Evolutionary conservation across 2,888 invertebrate genomes (phyloP).

Genomic region (Abrostola triplasia): DNA sequence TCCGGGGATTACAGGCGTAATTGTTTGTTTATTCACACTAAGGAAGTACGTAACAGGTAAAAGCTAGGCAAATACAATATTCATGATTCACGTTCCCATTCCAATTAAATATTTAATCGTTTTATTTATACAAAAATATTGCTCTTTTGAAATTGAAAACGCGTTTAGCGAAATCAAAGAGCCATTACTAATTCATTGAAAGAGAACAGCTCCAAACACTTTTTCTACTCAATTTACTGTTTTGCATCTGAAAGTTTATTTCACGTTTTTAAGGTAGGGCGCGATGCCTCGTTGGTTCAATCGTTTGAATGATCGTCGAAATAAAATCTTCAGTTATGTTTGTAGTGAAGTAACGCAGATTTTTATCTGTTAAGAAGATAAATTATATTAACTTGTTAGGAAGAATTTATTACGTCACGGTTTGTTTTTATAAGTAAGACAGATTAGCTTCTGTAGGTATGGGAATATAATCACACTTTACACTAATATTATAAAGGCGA

Average conservation of each 20-base stretch:
- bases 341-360: not conserved
- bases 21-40: slow-evolving; percentile 1
- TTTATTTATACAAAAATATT: slow-evolving; percentile 33
- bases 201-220: slow-evolving; percentile 23
- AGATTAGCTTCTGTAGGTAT: too few relatives aligned
- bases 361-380: not conserved
- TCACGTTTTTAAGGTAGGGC: not conserved
- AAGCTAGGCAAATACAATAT: slow-evolving; percentile 10
- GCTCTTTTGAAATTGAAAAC: slow-evolving; percentile 36
- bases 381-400: not conserved
- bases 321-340: slow-evolving; percentile 16
- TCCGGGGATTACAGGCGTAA: not conserved
- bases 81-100: slow-evolving; percentile 16
- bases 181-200: slow-evolving; percentile 28
- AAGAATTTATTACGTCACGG: not conserved
- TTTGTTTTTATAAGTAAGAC: too few relatives aligned
- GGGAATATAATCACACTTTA: too few relatives aligned
- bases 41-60: slow-evolving; percentile 2
- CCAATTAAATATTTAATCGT: slow-evolving; percentile 30
- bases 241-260: slow-evolving; percentile 13
- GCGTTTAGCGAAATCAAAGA: slow-evolving; percentile 38
- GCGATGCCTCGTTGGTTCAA: slow-evolving; percentile 8
- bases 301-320: slow-evolving; percentile 6
- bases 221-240: slow-evolving; percentile 27
- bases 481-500: too few relatives aligned